Base-by-base conservation (phyloP, 2,797 vertebrate species). In the Gymnothorax javanicus region DNA sequence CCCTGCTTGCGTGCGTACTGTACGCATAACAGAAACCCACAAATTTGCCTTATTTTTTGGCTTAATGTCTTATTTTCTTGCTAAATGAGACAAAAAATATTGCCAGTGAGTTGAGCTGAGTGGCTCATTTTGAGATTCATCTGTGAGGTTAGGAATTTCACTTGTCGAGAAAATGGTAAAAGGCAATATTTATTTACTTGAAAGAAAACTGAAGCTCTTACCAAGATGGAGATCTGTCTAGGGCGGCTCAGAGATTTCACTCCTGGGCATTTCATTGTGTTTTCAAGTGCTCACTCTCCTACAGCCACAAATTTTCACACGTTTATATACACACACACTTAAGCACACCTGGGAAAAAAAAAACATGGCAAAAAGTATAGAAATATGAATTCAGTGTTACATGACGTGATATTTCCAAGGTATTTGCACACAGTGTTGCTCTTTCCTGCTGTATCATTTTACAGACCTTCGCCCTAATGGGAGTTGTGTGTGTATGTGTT, bases 311-410 rank as follows among this genome's bases (percentile, higher is more conserved):
- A 71, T 9, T 8, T 9, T 25, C n/a, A 33, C 7, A 7, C 25
- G 12, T 11, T 9, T 9, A 11, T 9, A 71, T 3, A 71, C n/a
- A 71, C 67, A 71, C 81, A 67, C 81, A 27, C 81, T 58, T 75
- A 64, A 64, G 77, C 85, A 85, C 79, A 79, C 71, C 7, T 58
- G 82, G 64, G 20, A 89, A 15, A 8, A 15, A 8, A 59, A 8
- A 59, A 8, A 59, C 58, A 59, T 15, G 15, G 8, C 7, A 8
- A 59, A 8, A 59, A 8, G 15, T 15, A 11, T 33, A 71, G 11
- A 27, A 7, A 25, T 71, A 27, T 33, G 2, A 71, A 71, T 5
- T 7, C n/a, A 27, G 11, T 9, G 13, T 25, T 12, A 9, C 25
- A 33, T 9, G 25, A 43, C 33, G 33, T 43, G 33, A 43, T 43